Conservation (phyloP, 2,797 vertebrate genomes). For the Potorous gilbertii region DNA sequence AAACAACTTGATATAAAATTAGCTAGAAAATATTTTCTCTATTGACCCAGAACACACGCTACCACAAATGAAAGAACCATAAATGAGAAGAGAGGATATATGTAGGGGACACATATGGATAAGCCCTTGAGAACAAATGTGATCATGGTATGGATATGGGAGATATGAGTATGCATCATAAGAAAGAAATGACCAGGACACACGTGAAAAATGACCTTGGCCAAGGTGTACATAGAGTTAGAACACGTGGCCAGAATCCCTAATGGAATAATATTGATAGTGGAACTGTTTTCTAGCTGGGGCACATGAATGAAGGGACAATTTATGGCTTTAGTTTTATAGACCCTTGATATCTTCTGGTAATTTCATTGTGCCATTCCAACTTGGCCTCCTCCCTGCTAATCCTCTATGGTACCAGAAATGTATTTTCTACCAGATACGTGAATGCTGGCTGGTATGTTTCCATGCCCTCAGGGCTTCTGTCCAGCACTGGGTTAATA, state of each 20-base stretch:
- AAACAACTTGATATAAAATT: not conserved
- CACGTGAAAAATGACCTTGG: not conserved
- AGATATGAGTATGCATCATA: too few species aligned
- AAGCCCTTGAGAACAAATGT: too few species aligned
- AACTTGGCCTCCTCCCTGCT: not conserved
- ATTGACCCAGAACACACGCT: too few species aligned
- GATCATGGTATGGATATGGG: not conserved
- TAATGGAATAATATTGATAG: not conserved
- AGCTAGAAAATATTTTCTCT: not conserved
- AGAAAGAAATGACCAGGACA: not conserved
- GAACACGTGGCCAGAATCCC: not conserved
- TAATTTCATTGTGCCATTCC: not conserved
- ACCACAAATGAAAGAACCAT: too few species aligned
- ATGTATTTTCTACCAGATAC: not conserved
- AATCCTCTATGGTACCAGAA: not conserved
- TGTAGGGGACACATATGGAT: not conserved
- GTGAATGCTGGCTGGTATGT: not conserved
- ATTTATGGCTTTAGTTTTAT: not conserved
- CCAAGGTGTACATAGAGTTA: not conserved
- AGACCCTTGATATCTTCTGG: not conserved
- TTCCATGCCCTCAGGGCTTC: not conserved
- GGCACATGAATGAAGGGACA: not conserved
- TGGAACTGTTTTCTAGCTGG: not conserved
- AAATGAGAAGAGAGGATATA: not conserved
- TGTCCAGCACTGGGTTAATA: not conserved